A percentile compares a stretch with the other conserved stretches of the same genome.
phyloP scores from a whole-genome alignment of 2,888 invertebrate species.

The Cosmorhoe ocellata region DNA sequence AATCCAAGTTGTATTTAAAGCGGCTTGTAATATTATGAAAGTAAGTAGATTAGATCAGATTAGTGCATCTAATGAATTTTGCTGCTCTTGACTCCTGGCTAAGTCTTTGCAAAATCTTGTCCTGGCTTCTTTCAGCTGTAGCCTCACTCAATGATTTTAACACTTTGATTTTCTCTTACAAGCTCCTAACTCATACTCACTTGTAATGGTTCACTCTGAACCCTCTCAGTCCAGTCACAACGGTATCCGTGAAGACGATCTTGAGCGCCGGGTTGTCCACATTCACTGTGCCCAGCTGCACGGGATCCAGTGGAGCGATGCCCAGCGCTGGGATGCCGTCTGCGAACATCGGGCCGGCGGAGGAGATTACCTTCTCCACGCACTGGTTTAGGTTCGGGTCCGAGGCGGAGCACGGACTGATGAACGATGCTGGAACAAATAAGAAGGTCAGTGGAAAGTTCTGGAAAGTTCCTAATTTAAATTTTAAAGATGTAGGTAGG shows the following conservation, averaged over 20 bases:
- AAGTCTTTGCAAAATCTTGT: no score
- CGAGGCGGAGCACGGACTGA: slow-evolving; percentile 69
- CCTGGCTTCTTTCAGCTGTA: no score
- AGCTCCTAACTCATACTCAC: no score
- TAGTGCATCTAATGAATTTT: no score
- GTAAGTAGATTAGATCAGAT: no score
- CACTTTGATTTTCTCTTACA: no score
- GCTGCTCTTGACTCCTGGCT: no score
- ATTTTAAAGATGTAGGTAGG: no score
- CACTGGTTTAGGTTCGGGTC: slow-evolving; percentile 69
- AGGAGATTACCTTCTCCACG: slow-evolving; percentile 55
- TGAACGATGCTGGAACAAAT: slow-evolving; percentile 67
- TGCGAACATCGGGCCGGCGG: slow-evolving; percentile 60
- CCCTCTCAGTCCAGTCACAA: slow-evolving; percentile 68
- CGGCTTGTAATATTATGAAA: no score
- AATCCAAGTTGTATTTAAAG: no score
- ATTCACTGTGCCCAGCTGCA: slow-evolving; percentile 67
- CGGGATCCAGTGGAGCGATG: slow-evolving; percentile 74
- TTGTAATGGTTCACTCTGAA: slow-evolving; percentile 67
- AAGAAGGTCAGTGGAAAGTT: neutral
- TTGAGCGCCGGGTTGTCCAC: slow-evolving; percentile 71
- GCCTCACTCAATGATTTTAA: no score
- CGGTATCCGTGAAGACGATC: slow-evolving; percentile 69
- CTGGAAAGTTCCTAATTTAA: no score
- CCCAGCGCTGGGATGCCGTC: slow-evolving; percentile 74